Base-by-base conservation (phyloP, 2,113 vertebrate species). In the Varanus salvator region DNA sequence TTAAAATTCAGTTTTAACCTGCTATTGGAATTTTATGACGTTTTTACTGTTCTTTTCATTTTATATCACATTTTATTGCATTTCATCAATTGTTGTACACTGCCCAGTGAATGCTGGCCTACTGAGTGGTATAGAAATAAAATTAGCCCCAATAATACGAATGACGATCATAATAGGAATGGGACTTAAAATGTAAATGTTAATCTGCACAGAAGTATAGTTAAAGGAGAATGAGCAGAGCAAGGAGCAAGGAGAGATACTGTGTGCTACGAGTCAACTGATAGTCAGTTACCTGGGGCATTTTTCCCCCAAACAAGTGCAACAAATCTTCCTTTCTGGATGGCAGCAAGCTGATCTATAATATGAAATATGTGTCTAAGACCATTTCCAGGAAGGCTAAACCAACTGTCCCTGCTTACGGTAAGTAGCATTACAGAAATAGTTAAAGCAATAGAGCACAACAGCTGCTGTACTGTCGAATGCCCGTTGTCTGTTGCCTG, bases 381-480 rank as follows among this genome's bases (percentile, higher is more conserved):
- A 31, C 87, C 71, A 64, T 85, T 95, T 95, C 90, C 94, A 93
- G 95, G 81, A 94, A 96, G 78, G 84, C 90, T 86, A 88, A 80
- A 90, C 72, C 74, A 90, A 80, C 88, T 29, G 57, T 11, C 54
- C 75, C 87, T 87, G 87, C 90, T 96, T 96, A 92, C 91, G 52
- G 93, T 87, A 88, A 93, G 87, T 15, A 87, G 89, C 77, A 77
- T 90, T 90, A 87, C 90, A 60, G 86, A 82, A 94, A 88, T 84
- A 83, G 77, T 88, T 81, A 54, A 89, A 85, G 74, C 87, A 83
- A 86, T 81, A 25, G 64, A 76, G 89, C 90, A 93, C 71, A 85
- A 93, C 34, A 90, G 69, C 86, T 87, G 78, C 81, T 92, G 88
- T 69, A 54, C 76, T 23, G 71, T 15, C 86, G 85, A 66, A 80